Base-by-base conservation (phyloP, 2,797 vertebrate genomes). In the Echeneis naucrates region DNA sequence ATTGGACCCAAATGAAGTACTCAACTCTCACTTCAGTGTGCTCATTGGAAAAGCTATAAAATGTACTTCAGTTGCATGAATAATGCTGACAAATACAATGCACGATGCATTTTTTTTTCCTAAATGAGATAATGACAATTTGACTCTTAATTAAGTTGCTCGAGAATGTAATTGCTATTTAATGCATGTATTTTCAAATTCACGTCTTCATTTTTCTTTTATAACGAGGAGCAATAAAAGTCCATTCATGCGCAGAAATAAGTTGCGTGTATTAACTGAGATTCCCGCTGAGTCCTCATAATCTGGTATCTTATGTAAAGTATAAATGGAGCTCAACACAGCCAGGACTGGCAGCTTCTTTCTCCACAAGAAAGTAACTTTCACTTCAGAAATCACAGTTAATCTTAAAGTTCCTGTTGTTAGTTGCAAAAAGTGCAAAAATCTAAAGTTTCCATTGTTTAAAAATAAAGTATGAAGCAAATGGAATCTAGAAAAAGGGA, bases 181-280 rank as follows among this genome's bases (percentile, higher is more conserved):
- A 87, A 81, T 77, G 48, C 40, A 33, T 56, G 51, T 40, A 30
- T 78, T 74, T 80, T 78, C 16, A 78, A 80, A 85, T 78, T 50
- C 21, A 30, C 65, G 27, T 62, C 69, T 80, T 74, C 54, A 57
- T 72, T 76, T 78, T 72, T 68, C 11, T 72, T 76, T 79, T 45
- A 68, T 62, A 73, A 87, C 66, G 38, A 77, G 47, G 54, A 75
- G 77, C 70, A 83, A 77, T 76, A 68, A 87, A 87, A 79, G 24
- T 19, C 30, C 2, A 52, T 75, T 81, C 48, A 57, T 72, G 83
- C 37, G 47, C 68, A 56, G 64, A 69, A 67, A 84, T 56, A 64
- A 56, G 45, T 37, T 60, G n/a, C 9, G 24, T 19, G 9, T 56
- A 55, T 82, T 76, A 75, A 62, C 35, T n/a, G 17, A 75, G 75